Conservation (phyloP, 1,140 invertebrate genomes). For the Drosophila melanica region DNA sequence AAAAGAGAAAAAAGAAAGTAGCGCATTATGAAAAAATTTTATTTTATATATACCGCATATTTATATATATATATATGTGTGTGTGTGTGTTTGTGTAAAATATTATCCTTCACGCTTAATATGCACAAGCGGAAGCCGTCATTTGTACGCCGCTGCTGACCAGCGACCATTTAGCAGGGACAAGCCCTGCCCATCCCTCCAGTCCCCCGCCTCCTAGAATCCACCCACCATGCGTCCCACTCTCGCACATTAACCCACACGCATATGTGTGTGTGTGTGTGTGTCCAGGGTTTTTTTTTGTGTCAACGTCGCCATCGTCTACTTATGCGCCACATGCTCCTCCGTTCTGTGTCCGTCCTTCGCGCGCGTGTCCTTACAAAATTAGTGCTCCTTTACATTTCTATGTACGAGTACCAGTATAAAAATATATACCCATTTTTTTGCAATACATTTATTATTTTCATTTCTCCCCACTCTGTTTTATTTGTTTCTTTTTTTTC, state of each 20-base stretch:
- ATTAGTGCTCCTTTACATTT: slow-evolving; percentile 73
- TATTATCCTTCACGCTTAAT: slow-evolving; percentile 83
- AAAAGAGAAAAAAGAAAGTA: slow-evolving; percentile 22
- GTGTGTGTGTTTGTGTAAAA: slow-evolving; percentile 62
- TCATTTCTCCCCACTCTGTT: slow-evolving; percentile 27
- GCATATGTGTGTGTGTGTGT: slow-evolving; percentile 30
- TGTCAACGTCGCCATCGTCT: slow-evolving; percentile 68
- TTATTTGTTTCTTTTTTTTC: slow-evolving; percentile 50
- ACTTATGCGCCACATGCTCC: slow-evolving; percentile 73
- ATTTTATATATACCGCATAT: slow-evolving; percentile 54
- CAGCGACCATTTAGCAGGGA: slow-evolving; percentile 76
- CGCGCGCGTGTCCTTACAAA: slow-evolving; percentile 75
- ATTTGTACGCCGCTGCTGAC: slow-evolving; percentile 79
- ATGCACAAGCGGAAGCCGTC: slow-evolving; percentile 82
- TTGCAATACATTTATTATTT: slow-evolving; percentile 63
- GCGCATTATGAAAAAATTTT: slow-evolving; percentile 52
- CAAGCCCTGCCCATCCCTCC: slow-evolving; percentile 41
- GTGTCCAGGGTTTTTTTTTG: slow-evolving; percentile 56
- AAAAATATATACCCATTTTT: slow-evolving; percentile 63
- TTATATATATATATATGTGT: slow-evolving; percentile 14
- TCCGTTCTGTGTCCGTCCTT: slow-evolving; percentile 49
- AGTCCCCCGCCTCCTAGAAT: not conserved
- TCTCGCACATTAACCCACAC: slow-evolving; percentile 3
- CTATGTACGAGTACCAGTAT: slow-evolving; percentile 42
- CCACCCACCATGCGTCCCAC: not conserved